Base-by-base conservation (phyloP, 2,797 vertebrate genomes). In the Ataeniobius toweri region DNA sequence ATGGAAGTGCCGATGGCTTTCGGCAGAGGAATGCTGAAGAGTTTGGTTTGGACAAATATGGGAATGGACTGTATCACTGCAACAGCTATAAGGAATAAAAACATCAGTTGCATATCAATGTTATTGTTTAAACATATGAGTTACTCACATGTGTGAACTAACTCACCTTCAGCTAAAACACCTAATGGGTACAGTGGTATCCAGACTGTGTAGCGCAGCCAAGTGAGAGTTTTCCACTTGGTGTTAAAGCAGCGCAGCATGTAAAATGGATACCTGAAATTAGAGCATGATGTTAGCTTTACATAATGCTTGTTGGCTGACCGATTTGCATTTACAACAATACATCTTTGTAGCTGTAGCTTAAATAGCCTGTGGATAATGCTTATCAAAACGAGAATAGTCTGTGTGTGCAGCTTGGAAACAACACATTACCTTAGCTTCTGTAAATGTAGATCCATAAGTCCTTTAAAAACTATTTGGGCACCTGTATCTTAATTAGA, bases 151-250 rank as follows among this genome's bases (percentile, higher is more conserved):
- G 53, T 1, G 77, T 8, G 24, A 84, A 74, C 12, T 65, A 68
- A 77, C 91, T 39, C 94, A 99, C 98, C 98, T 97, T 99, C 98
- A 86, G 97, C 95, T 88, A 98, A 80, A 68, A 93, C 94, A 50
- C 98, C 98, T 28, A 99, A 89, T 4, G 98, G 98, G 83, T 99
- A 99, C 3, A 97, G 70, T 7, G 98, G 98, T 56, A 99, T 98
- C 98, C 98, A 99, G 87, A 96, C 71, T 14, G 96, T 97, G 92
- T 99, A 99, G 8, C 97, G 96, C 76, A 99, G 95, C 98, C 98
- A 99, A 0, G 97, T 99, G 31, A 99, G 96, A 28, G 94, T 91
- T 90, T 97, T 96, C 98, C 98, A 99, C 80, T 99, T 96, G 13
- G 96, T 96, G 58, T 97, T 95, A 0, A 98, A 94, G 92, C 97